Evolutionary conservation across 1,140 invertebrate species (phyloP).

Genomic region (Drosophila melanica): DNA sequence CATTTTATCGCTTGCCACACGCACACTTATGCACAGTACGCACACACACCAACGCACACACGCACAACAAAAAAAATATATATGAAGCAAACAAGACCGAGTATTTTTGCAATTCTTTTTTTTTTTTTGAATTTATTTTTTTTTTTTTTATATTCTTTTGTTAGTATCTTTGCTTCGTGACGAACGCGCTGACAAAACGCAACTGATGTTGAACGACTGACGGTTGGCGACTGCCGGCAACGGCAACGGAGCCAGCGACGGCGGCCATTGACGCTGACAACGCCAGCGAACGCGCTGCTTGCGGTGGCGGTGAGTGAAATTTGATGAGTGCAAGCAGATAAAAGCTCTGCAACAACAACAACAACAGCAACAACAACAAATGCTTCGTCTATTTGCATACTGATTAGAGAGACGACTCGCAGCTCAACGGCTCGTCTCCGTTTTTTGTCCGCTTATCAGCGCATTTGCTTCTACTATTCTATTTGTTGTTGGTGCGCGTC

Average conservation of each 20-base stretch:
- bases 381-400: constrained; percentile 46
- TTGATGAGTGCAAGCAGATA: constrained; percentile 57
- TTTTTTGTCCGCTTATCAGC: neutral
- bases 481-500: neutral
- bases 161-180: constrained; percentile 50
- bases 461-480: neutral
- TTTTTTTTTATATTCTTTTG: constrained; percentile 9
- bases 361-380: constrained; percentile 19
- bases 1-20: constrained; percentile 37
- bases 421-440: neutral
- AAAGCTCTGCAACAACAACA: constrained; percentile 26
- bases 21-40: neutral
- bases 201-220: constrained; percentile 54
- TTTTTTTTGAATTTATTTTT: constrained; percentile 3
- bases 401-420: constrained; percentile 44
- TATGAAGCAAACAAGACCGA: constrained; percentile 13
- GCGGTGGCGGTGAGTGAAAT: constrained; percentile 50
- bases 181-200: constrained; percentile 76
- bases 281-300: constrained; percentile 19
- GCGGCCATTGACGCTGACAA: constrained; percentile 30
- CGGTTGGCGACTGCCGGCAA: constrained; percentile 5
- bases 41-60: constrained; percentile 1
- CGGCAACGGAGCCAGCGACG: constrained; percentile 24
- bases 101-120: neutral
- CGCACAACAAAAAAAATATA: constrained; percentile 12